Percentiles rank a stretch among this genome's conserved stretches.
Evolutionary conservation across 2,797 vertebrate genomes (phyloP).

Genomic region (Acanthornis magna): DNA sequence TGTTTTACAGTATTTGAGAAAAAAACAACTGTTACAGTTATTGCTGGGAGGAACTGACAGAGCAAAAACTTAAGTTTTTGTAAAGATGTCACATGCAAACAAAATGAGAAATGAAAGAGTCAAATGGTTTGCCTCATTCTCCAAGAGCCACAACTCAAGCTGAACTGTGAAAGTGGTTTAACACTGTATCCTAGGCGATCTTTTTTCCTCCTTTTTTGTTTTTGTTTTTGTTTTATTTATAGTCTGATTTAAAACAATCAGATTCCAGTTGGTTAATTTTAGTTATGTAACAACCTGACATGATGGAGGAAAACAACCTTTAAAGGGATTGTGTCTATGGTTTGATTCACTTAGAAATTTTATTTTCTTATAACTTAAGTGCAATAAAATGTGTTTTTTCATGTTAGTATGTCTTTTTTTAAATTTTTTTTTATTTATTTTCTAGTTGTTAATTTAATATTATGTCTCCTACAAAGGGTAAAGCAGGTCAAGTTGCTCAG

Average conservation of each 20-base stretch:
- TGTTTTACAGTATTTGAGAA: slow-evolving; percentile 83
- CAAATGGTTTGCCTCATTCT: slow-evolving; percentile 93
- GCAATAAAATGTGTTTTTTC: slow-evolving; percentile 99
- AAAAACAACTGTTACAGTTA: slow-evolving; percentile 84
- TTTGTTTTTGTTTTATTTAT: slow-evolving; percentile 91
- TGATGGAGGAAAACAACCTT: slow-evolving; percentile 93
- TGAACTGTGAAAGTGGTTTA: slow-evolving; percentile 99
- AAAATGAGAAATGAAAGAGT: slow-evolving; percentile 79
- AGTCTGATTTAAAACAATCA: slow-evolving; percentile 98
- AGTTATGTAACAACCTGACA: slow-evolving; percentile 98
- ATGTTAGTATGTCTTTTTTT: slow-evolving; percentile 79
- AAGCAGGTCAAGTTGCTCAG: background rate
- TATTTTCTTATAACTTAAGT: slow-evolving; percentile 99
- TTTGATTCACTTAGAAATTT: slow-evolving; percentile 99
- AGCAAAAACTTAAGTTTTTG: slow-evolving; percentile 76
- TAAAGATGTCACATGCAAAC: slow-evolving; percentile 75
- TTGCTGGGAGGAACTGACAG: slow-evolving; percentile 78
- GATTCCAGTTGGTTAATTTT: slow-evolving; percentile 98
- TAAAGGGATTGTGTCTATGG: slow-evolving; percentile 99
- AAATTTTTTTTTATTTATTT: background rate
- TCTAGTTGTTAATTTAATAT: background rate
- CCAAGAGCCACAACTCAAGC: slow-evolving; percentile 97
- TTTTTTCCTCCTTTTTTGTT: slow-evolving; percentile 79
- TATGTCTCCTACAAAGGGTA: background rate
- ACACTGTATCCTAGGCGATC: slow-evolving; percentile 99